These are phyloP conservation scores for Zoanthus solanderi DNA, from an alignment of 92 coral and sea anemone genomes.

Conservation along the genomic window DNA sequence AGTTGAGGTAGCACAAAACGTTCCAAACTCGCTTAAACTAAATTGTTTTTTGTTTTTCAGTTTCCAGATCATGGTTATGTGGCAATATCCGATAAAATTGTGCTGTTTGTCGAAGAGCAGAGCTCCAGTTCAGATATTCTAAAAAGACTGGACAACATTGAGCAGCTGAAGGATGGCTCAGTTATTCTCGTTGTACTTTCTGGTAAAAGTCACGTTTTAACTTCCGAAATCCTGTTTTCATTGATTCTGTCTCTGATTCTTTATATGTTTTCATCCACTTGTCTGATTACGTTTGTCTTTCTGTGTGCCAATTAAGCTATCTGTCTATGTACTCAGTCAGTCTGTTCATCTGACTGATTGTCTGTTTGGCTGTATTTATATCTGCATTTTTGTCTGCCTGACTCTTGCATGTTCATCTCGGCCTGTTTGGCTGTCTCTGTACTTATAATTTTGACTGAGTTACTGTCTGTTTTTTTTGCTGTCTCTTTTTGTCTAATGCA, in stretches of 20 bases:
- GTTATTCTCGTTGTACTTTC: constrained; percentile 93
- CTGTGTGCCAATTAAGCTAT: too few species aligned
- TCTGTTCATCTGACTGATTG: too few species aligned
- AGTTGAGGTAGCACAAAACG: too few species aligned
- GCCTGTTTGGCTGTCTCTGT: too few species aligned
- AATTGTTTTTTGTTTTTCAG: constrained; percentile 49
- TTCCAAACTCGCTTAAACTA: too few species aligned
- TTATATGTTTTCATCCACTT: neutral
- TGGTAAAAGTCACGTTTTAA: constrained; percentile 55
- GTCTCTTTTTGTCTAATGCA: too few species aligned
- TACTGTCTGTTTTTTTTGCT: too few species aligned
- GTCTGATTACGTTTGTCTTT: neutral
- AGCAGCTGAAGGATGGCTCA: constrained; percentile 91
- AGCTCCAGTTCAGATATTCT: constrained; percentile 72
- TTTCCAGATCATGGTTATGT: constrained; percentile 97
- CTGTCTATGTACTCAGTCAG: too few species aligned
- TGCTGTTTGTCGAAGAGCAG: constrained; percentile 84
- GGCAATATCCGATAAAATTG: constrained; percentile 90
- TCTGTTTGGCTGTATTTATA: too few species aligned
- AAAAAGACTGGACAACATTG: constrained; percentile 81
- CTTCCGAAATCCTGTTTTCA: neutral
- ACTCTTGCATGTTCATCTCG: too few species aligned
- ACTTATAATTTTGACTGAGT: too few species aligned
- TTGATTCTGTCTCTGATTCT: neutral
- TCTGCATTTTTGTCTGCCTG: too few species aligned